Evolutionary conservation across 1,140 invertebrate genomes (phyloP).

Genomic region (Eulimnadia texana): DNA sequence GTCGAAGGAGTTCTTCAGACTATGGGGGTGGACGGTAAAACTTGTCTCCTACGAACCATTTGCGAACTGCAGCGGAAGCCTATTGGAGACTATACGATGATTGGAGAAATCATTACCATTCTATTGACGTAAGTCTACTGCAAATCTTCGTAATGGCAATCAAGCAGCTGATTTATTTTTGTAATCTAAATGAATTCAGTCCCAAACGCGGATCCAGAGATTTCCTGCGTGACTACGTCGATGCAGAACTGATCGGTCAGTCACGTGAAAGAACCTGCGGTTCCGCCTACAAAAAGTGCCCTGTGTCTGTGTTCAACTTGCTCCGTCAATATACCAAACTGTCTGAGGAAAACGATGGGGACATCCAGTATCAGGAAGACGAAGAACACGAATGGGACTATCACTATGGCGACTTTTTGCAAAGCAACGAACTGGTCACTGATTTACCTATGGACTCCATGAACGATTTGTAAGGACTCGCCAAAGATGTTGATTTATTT

Average conservation of each 20-base stretch:
- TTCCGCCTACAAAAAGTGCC: slow-evolving; percentile 1
- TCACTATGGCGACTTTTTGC: too few species aligned
- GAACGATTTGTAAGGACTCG: too few species aligned
- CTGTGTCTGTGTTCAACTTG: slow-evolving; percentile 11
- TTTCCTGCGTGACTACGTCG: slow-evolving; percentile 9
- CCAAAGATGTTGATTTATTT: too few species aligned
- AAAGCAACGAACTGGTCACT: too few species aligned
- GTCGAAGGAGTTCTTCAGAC: not conserved
- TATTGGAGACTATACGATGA: not conserved
- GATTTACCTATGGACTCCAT: too few species aligned
- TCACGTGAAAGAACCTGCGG: slow-evolving; percentile 3
- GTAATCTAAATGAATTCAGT: not conserved
- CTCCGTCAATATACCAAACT: slow-evolving; percentile 4
- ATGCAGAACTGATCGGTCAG: slow-evolving; percentile 12
- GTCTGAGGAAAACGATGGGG: not conserved
- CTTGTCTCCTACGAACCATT: slow-evolving; percentile 10
- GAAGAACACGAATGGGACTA: too few species aligned
- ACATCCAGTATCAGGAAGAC: too few species aligned
- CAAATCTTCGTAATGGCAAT: not conserved
- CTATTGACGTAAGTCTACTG: slow-evolving; percentile 6
- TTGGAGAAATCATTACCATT: not conserved
- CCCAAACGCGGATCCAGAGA: slow-evolving; percentile 4
- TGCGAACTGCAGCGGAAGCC: slow-evolving; percentile 3
- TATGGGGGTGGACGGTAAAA: slow-evolving; percentile 8
- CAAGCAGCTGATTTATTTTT: not conserved